Conservation (phyloP, 2,797 vertebrate genomes). For the Emydoidea blandingii region DNA sequence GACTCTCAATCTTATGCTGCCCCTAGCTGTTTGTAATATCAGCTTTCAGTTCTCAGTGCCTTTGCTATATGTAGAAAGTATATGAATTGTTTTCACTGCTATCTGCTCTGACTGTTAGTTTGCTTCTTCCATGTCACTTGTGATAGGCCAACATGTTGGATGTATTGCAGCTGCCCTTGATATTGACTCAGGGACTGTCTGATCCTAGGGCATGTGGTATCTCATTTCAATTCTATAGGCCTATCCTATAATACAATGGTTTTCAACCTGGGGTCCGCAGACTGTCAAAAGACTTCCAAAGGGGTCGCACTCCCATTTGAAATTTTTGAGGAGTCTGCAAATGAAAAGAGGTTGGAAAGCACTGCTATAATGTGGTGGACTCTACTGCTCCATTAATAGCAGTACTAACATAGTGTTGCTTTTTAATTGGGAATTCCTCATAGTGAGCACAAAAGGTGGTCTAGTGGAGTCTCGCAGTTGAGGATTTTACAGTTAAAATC, state of each 20-base stretch:
- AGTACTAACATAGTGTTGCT: neutral
- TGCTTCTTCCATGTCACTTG: neutral
- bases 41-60: conserved; percentile 5
- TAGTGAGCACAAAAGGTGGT: neutral
- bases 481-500: neutral
- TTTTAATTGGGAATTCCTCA: neutral
- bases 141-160: neutral
- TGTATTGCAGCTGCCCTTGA: neutral
- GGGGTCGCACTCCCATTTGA: neutral
- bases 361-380: neutral
- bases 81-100: neutral
- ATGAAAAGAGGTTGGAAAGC: neutral
- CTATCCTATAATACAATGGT: neutral
- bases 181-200: neutral
- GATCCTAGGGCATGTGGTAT: neutral
- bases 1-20: conserved; percentile 11
- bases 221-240: neutral
- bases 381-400: neutral
- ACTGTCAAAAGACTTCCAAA: neutral
- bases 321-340: neutral
- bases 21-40: neutral
- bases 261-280: neutral
- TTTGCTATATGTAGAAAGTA: conserved; percentile 10
- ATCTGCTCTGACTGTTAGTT: neutral
- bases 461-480: neutral